These are phyloP conservation scores for Protobothrops mucrosquamatus DNA, from an alignment of 2,113 vertebrate genomes.

Conservation along the genomic window DNA sequence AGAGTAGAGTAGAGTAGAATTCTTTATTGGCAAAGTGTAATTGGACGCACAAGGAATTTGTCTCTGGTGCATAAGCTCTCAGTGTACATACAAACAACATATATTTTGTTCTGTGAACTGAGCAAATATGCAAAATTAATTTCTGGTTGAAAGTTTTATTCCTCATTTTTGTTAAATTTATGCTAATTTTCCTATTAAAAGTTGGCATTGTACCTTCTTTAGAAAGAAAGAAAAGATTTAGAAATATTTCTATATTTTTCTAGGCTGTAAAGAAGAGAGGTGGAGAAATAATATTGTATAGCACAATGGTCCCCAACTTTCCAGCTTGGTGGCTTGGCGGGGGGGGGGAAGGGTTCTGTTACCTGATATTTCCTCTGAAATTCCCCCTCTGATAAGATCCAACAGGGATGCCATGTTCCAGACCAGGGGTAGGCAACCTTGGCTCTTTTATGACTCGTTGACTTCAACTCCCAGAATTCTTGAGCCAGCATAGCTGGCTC, in stretches of 20 bases:
- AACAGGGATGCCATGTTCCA: background rate
- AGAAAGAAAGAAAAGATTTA: background rate
- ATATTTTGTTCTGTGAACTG: background rate
- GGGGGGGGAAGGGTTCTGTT: background rate
- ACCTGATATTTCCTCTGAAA: background rate
- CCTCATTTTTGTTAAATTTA: background rate
- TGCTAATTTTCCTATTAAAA: background rate
- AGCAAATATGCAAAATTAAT: background rate
- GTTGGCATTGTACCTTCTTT: background rate
- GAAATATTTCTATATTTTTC: background rate
- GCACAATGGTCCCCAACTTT: background rate
- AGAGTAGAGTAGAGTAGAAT: background rate
- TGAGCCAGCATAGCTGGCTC: no score
- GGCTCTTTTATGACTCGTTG: no score
- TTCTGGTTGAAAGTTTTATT: background rate
- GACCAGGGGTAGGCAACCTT: no score
- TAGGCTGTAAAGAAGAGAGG: background rate
- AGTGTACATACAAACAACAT: background rate
- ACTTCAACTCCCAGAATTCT: no score
- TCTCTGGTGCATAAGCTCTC: background rate
- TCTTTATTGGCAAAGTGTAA: background rate
- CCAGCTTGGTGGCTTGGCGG: background rate
- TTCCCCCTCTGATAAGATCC: background rate
- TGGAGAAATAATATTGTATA: background rate
- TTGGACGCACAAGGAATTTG: background rate